Evolutionary conservation across 1,140 invertebrate species (phyloP).

Genomic region (Drosophila pachea): DNA sequence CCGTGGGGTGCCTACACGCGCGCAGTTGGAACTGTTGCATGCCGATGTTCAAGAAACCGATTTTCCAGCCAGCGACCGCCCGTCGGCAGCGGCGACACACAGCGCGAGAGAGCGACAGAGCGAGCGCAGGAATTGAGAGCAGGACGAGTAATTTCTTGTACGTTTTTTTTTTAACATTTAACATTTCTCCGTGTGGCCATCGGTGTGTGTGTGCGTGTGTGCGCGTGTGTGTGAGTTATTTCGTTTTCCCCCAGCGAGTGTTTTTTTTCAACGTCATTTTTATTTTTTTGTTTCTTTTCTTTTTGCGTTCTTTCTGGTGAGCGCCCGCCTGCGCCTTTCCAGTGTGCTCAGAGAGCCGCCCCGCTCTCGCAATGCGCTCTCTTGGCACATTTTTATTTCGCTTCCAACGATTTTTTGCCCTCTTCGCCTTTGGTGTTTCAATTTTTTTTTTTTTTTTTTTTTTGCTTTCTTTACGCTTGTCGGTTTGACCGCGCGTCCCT

Average conservation of each 20-base stretch:
- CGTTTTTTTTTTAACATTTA: conserved; percentile 17
- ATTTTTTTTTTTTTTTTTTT: conserved; percentile 30
- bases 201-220: conserved; percentile 9
- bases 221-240: conserved; percentile 12
- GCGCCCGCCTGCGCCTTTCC: conserved; percentile 55
- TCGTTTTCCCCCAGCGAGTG: conserved; percentile 28
- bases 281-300: conserved; percentile 12
- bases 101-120: conserved; percentile 1
- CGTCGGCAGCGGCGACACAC: conserved; percentile 22
- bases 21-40: conserved; percentile 61
- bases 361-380: conserved; percentile 26
- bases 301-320: too few relatives aligned
- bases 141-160: conserved; percentile 37
- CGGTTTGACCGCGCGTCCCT: conserved; percentile 57
- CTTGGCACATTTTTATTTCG: conserved; percentile 51
- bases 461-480: conserved; percentile 29
- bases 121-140: conserved; percentile 1
- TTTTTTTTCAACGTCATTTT: conserved; percentile 51
- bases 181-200: not conserved
- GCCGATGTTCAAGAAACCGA: conserved; percentile 34
- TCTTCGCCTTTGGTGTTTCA: conserved; percentile 27
- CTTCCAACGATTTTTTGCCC: conserved; percentile 39
- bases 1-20: conserved; percentile 50
- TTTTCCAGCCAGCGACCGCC: conserved; percentile 58
- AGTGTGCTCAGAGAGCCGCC: conserved; percentile 43